phyloP scores from a whole-genome alignment of 1,140 invertebrate genomes.

The Pinna nobilis region DNA sequence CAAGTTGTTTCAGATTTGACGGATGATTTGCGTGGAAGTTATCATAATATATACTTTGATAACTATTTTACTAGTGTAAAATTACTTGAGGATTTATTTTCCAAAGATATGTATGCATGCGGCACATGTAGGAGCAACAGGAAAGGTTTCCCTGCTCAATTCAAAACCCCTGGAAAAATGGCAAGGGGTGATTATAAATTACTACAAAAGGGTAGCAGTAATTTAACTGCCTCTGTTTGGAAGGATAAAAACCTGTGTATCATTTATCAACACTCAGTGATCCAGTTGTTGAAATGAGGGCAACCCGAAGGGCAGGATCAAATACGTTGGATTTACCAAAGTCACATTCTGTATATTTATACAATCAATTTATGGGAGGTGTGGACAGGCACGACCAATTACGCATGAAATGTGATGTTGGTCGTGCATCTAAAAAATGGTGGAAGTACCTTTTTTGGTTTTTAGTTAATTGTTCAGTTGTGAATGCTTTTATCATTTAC shows the following conservation, averaged over 20 bases:
- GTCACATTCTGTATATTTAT: background rate
- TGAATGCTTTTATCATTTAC: slow-evolving; percentile 23
- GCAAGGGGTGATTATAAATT: too few relatives aligned
- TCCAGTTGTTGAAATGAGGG: background rate
- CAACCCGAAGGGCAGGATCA: background rate
- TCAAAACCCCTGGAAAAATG: background rate
- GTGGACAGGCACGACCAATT: slow-evolving; percentile 27
- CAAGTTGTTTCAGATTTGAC: slow-evolving; percentile 18
- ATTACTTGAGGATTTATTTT: slow-evolving; percentile 16
- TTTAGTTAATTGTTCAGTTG: slow-evolving; percentile 8
- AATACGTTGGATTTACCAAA: slow-evolving; percentile 1
- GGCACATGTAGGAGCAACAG: slow-evolving; percentile 23
- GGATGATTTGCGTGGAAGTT: background rate
- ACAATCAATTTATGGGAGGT: slow-evolving; percentile 19
- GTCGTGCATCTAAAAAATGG: background rate
- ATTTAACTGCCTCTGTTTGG: slow-evolving; percentile 16
- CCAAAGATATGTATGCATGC: slow-evolving; percentile 17
- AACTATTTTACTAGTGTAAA: slow-evolving; percentile 33
- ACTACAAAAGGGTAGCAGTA: too few relatives aligned
- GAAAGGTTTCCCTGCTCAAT: background rate
- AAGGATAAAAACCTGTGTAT: slow-evolving; percentile 16
- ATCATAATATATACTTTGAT: slow-evolving; percentile 16
- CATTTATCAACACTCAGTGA: slow-evolving; percentile 11
- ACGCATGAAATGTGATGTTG: slow-evolving; percentile 9
- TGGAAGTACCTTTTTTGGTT: slow-evolving; percentile 22